A percentile compares a stretch with the other conserved stretches of the same genome.
Conservation (phyloP, 2,797 vertebrate species). For the Acanthiza pusilla region DNA sequence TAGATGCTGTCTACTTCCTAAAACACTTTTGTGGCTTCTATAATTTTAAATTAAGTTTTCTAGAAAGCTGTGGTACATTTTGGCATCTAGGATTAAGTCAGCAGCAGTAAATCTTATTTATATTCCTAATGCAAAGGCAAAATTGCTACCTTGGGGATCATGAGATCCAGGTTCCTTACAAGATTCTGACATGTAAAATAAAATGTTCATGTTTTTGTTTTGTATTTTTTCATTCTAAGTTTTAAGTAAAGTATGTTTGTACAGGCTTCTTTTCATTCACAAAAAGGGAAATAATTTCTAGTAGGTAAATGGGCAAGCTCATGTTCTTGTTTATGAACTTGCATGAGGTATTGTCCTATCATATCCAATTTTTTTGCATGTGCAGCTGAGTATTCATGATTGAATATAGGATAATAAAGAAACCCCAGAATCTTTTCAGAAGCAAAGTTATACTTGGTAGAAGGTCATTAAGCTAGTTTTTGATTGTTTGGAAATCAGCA, state of each 20-base stretch:
- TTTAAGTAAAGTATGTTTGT: slow-evolving; percentile 64
- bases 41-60: slow-evolving; percentile 76
- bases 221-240: slow-evolving; percentile 46
- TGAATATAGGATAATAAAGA: slow-evolving; percentile 60
- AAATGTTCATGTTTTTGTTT: slow-evolving; percentile 56
- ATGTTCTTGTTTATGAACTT: slow-evolving; percentile 62
- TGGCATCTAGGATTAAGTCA: slow-evolving; percentile 68
- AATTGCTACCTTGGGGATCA: slow-evolving; percentile 60
- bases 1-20: slow-evolving; percentile 31
- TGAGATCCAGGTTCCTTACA: slow-evolving; percentile 51
- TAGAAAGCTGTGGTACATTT: slow-evolving; percentile 66
- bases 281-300: slow-evolving; percentile 67
- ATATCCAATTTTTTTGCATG: slow-evolving; percentile 54
- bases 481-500: slow-evolving; percentile 56
- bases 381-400: slow-evolving; percentile 54
- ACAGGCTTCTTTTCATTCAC: slow-evolving; percentile 64
- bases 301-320: slow-evolving; percentile 26
- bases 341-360: slow-evolving; percentile 45
- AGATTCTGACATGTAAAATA: slow-evolving; percentile 60
- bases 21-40: slow-evolving; percentile 59
- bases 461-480: slow-evolving; percentile 57
- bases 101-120: slow-evolving; percentile 70
- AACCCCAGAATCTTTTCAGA: slow-evolving; percentile 43
- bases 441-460: slow-evolving; percentile 50
- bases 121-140: slow-evolving; percentile 65